A percentile compares a stretch with the other conserved stretches of the same genome.
phyloP scores from a whole-genome alignment of 2,888 invertebrate species.

The Sympetrum striolatum region DNA sequence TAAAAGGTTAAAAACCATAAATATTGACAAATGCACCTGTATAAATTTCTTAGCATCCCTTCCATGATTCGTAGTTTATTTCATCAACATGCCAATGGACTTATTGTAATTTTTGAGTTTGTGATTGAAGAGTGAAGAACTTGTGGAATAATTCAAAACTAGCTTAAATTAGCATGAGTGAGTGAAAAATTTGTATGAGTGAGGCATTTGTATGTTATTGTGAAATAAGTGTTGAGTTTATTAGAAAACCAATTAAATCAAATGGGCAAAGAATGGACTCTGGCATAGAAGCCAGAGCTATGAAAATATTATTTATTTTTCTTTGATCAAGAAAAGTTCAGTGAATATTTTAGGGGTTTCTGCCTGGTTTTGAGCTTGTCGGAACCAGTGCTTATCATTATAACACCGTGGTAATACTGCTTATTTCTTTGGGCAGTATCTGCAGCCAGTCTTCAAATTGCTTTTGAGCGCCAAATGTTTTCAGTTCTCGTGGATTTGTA shows the following conservation, averaged over 20 bases:
- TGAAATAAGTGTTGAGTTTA: neutral
- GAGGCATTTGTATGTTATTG: neutral
- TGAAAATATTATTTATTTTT: slow-evolving; percentile 36
- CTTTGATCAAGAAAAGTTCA: slow-evolving; percentile 4
- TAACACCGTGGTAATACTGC: neutral
- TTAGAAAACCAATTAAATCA: neutral
- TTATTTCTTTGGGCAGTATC: neutral
- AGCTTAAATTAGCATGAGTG: neutral
- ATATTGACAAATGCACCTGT: neutral
- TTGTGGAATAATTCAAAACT: neutral
- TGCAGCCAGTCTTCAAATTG: slow-evolving; percentile 5
- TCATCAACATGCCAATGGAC: slow-evolving; percentile 29
- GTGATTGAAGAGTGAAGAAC: neutral
- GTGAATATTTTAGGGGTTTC: neutral
- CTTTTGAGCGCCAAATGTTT: slow-evolving; percentile 17
- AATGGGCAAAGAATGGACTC: slow-evolving; percentile 33
- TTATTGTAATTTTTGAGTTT: neutral
- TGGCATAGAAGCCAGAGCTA: slow-evolving; percentile 1
- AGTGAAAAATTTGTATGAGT: neutral
- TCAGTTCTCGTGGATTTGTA: neutral
- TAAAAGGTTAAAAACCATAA: neutral
- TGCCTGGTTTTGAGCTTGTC: neutral
- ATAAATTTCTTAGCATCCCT: slow-evolving; percentile 15
- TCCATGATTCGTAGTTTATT: slow-evolving; percentile 20
- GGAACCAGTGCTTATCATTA: neutral